Percentiles rank a stretch among this genome's conserved stretches.
Conservation (phyloP, 1,140 invertebrate species). For the Aphis gossypii region DNA sequence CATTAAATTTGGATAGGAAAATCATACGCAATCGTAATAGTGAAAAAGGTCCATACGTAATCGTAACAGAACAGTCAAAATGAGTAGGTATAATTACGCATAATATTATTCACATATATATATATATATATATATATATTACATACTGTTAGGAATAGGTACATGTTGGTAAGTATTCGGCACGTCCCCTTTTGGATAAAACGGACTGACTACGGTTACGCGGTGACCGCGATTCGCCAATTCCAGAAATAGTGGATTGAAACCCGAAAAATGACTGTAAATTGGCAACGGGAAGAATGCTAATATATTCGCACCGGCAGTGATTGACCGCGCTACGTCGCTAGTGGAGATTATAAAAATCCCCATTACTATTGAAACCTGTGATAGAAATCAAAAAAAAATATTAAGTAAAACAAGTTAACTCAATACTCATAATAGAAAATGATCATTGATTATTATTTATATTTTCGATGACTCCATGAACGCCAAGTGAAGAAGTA, state of each 20-base stretch:
- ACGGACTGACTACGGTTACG: slow-evolving; percentile 61
- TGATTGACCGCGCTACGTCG: background rate
- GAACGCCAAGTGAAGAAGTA: too few relatives aligned
- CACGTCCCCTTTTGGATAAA: slow-evolving; percentile 30
- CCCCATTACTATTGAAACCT: background rate
- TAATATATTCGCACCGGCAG: slow-evolving; percentile 55
- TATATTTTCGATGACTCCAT: too few relatives aligned
- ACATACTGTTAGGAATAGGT: background rate
- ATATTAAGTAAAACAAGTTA: background rate
- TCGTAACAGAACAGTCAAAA: too few relatives aligned
- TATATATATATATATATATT: background rate
- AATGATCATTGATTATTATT: too few relatives aligned
- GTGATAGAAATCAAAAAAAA: background rate
- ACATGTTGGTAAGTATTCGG: background rate
- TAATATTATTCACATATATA: background rate
- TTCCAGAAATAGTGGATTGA: slow-evolving; percentile 58
- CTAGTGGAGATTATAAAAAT: background rate
- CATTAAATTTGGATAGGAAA: too few relatives aligned
- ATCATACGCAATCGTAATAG: too few relatives aligned
- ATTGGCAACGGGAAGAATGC: slow-evolving; percentile 60
- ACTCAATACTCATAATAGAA: background rate
- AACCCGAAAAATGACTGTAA: slow-evolving; percentile 59
- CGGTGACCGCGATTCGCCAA: slow-evolving; percentile 62
- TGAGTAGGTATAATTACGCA: background rate
- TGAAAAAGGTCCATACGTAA: too few relatives aligned